Evolutionary conservation across 2,797 vertebrate genomes (phyloP).

Genomic region (Gymnodraco acuticeps): DNA sequence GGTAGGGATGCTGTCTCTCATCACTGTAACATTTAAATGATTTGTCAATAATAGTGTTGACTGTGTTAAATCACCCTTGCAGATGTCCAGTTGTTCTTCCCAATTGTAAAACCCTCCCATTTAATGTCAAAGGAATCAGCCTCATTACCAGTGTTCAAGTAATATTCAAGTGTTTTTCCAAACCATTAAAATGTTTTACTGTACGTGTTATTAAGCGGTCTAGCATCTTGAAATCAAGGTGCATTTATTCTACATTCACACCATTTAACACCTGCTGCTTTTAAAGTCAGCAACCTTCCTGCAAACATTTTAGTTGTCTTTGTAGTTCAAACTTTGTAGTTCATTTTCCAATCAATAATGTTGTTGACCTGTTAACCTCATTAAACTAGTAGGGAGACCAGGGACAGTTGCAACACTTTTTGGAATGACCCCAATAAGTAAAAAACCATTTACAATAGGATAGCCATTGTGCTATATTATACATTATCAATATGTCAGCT

Average conservation of each 20-base stretch:
- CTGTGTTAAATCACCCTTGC: background rate
- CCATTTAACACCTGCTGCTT: background rate
- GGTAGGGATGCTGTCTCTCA: slow-evolving; percentile 14
- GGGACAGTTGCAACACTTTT: too few species aligned
- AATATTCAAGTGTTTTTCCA: background rate
- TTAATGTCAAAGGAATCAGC: background rate
- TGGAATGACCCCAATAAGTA: too few species aligned
- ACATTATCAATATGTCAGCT: too few species aligned
- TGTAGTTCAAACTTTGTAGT: background rate
- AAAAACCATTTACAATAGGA: too few species aligned
- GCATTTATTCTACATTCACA: background rate
- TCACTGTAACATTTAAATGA: slow-evolving; percentile 8
- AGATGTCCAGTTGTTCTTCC: background rate
- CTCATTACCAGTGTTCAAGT: background rate
- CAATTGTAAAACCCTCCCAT: background rate
- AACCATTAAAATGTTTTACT: background rate
- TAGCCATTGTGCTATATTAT: too few species aligned
- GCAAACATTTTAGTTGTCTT: background rate
- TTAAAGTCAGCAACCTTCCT: background rate
- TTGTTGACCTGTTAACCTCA: slow-evolving; percentile 1
- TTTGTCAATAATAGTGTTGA: slow-evolving; percentile 20
- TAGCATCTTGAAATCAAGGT: background rate
- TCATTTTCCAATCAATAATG: background rate
- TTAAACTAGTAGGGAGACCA: background rate
- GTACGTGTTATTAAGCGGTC: background rate